Base-by-base conservation (phyloP, 2,888 invertebrate species). In the Drosophila subquinaria region DNA sequence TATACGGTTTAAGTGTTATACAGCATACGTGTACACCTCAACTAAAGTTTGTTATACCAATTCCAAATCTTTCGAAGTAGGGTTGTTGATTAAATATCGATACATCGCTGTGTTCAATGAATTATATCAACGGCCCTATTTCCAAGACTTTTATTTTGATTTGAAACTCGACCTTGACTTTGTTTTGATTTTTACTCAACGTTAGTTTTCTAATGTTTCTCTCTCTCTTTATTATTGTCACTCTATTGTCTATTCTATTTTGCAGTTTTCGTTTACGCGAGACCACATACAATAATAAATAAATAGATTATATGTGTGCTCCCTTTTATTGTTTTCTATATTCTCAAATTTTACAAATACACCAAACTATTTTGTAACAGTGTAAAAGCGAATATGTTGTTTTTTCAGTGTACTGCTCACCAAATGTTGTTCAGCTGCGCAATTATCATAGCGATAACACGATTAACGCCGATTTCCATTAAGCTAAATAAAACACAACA, bases 341-440 rank as follows among this genome's bases (percentile, higher is more conserved):
- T 52, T 43, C 71, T 45, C 47, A 38, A 48, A 53, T 55, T 63
- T 67, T 68, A 71, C 60, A 62, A 52, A 71, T 69, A 82, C 81
- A 87, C 82, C 63, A 65, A 74, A 78, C 73, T 82, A 80, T 88
- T 88, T 76, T 81, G 83, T 83, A 83, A 88, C 79, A 90, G 87
- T 90, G 89, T 84, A 84, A 86, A 89, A 89, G 89, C 88, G 90
- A 89, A 79, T 79, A 88, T 81, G 81, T 81, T 89, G 79, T 90
- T 82, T 80, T 89, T 89, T 87, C 80, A 90, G 83, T 90, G 90
- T 89, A 80, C 82, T 81, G 81, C 89, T 51, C 86, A 86, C 82
- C 81, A 80, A 77, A 75, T 77, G 82, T 79, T 89, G 79, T 88
- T 81, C 75, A 79, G 87, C 84, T 80, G 83, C 82, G 87, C 82